Conservation (phyloP, 1,140 invertebrate genomes). For the Lineus longissimus region DNA sequence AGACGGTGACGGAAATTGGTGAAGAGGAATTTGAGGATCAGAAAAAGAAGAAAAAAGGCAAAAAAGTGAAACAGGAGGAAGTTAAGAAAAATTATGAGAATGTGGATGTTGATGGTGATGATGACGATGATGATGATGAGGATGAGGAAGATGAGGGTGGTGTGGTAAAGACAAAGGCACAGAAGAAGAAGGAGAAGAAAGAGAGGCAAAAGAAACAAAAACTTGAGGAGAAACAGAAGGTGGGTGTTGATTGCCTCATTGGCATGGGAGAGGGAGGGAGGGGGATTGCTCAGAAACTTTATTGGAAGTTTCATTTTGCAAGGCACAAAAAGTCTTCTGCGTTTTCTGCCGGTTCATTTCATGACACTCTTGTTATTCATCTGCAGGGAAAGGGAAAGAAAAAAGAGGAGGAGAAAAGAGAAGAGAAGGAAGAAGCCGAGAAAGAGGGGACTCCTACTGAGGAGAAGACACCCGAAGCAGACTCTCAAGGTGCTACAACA, state of each 20-base stretch:
- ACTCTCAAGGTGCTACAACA: slow-evolving; percentile 5
- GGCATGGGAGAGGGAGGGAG: slow-evolving; percentile 5
- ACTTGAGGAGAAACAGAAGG: slow-evolving; percentile 46
- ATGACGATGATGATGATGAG: slow-evolving; percentile 33
- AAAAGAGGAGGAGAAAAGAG: slow-evolving; percentile 64
- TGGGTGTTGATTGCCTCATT: neutral
- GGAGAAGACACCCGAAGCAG: slow-evolving; percentile 8
- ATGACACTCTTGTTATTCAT: neutral
- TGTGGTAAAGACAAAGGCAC: slow-evolving; percentile 57
- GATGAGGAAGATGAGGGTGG: slow-evolving; percentile 60
- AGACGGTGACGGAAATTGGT: slow-evolving; percentile 31
- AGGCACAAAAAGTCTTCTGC: neutral
- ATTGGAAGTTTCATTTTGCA: too few species aligned
- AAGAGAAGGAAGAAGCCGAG: slow-evolving; percentile 57
- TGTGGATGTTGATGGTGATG: slow-evolving; percentile 17
- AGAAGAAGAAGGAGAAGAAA: slow-evolving; percentile 65
- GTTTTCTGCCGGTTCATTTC: too few species aligned
- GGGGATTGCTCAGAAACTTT: too few species aligned
- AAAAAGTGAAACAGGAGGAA: slow-evolving; percentile 15
- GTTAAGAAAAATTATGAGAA: slow-evolving; percentile 14
- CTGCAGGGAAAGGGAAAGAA: slow-evolving; percentile 55
- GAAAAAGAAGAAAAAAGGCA: slow-evolving; percentile 31
- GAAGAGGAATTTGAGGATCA: slow-evolving; percentile 33
- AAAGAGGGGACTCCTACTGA: slow-evolving; percentile 6
- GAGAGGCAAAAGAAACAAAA: slow-evolving; percentile 76